Conservation (phyloP, 2,888 invertebrate genomes). For the Adelphocoris suturalis region DNA sequence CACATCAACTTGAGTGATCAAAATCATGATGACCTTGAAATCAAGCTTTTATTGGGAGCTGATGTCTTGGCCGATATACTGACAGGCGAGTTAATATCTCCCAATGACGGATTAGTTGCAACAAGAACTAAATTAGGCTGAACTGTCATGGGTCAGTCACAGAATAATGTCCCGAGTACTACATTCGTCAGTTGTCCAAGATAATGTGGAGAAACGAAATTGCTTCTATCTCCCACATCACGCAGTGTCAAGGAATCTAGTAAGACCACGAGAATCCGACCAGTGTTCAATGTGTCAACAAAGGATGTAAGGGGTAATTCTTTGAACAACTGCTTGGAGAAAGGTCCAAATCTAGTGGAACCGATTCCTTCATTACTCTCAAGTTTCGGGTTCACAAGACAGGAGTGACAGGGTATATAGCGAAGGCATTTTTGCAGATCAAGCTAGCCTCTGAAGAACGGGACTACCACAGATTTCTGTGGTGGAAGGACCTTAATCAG, state of each 20-base stretch:
- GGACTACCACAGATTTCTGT: conserved; percentile 76
- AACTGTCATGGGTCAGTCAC: conserved; percentile 49
- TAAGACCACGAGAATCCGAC: conserved; percentile 73
- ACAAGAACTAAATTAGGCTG: too few species aligned
- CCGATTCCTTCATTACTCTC: not conserved
- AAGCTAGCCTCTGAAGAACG: conserved; percentile 75
- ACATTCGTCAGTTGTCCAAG: not conserved
- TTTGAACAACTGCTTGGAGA: not conserved
- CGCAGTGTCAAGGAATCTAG: conserved; percentile 71
- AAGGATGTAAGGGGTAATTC: conserved; percentile 21
- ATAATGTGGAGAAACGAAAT: conserved; percentile 60
- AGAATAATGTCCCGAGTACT: not conserved
- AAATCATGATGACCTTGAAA: too few species aligned
- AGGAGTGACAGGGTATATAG: conserved; percentile 72
- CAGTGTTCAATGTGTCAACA: conserved; percentile 75
- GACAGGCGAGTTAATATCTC: too few species aligned
- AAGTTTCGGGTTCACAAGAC: conserved; percentile 8
- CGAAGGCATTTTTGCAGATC: conserved; percentile 74
- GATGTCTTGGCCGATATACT: too few species aligned
- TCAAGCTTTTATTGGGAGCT: too few species aligned
- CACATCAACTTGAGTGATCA: too few species aligned
- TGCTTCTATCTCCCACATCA: conserved; percentile 72
- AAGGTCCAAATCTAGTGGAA: conserved; percentile 11
- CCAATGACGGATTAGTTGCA: too few species aligned
- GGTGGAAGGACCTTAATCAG: conserved; percentile 72